phyloP scores from a whole-genome alignment of 2,113 vertebrate species.

The Anguilla rostrata region DNA sequence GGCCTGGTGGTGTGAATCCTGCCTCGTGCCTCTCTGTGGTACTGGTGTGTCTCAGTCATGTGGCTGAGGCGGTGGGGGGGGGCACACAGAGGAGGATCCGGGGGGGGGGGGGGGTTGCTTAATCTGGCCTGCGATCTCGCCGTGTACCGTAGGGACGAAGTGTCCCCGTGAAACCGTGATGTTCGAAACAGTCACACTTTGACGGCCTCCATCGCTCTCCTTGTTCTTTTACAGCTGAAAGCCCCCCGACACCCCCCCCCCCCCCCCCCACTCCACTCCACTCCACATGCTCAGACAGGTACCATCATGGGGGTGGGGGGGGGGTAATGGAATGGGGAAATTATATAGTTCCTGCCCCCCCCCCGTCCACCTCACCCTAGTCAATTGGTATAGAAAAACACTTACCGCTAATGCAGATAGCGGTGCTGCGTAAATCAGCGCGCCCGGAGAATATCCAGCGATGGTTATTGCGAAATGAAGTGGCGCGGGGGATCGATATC shows the following conservation, averaged over 20 bases:
- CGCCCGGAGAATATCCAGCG: slow-evolving; percentile 77
- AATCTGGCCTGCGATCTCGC: background rate
- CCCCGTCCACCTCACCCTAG: background rate
- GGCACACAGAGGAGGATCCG: no score
- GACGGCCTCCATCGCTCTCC: no score
- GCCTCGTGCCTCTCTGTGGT: background rate
- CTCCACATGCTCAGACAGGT: background rate
- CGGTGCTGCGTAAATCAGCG: slow-evolving; percentile 75
- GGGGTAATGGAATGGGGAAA: background rate
- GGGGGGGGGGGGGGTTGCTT: background rate
- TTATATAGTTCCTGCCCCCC: background rate
- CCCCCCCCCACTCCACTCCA: background rate
- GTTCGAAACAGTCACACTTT: no score
- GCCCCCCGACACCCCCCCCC: background rate
- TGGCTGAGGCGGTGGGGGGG: no score
- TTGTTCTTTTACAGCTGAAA: background rate
- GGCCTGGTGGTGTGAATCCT: no score
- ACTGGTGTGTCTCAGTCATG: background rate
- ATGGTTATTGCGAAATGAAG: slow-evolving; percentile 99
- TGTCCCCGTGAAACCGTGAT: background rate
- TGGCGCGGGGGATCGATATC: slow-evolving; percentile 96
- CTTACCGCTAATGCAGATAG: slow-evolving; percentile 79
- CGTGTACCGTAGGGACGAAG: background rate
- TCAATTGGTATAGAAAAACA: slow-evolving; percentile 73
- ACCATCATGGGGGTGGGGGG: background rate